A percentile compares a stretch with the other conserved stretches of the same genome.
Conservation (phyloP, 2,113 vertebrate genomes). For the Halcyon malimbica region DNA sequence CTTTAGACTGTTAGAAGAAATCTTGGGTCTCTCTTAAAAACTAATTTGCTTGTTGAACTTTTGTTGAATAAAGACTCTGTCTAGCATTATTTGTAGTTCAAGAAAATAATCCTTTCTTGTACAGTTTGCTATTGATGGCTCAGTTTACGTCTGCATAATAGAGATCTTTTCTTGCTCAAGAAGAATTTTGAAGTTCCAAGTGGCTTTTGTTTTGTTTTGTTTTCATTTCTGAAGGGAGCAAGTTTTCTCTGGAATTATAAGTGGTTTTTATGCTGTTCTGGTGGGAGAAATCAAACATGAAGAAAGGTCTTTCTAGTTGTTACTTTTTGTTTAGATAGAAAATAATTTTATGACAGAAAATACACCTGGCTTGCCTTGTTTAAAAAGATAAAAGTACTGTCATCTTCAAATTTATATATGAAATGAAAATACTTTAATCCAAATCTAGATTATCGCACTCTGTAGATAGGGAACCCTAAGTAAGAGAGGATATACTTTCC, state of each 20-base stretch:
- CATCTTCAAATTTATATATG: background rate
- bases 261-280: background rate
- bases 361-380: background rate
- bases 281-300: background rate
- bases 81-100: background rate
- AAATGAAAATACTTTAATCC: background rate
- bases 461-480: background rate
- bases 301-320: background rate
- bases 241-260: background rate
- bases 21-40: background rate
- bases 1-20: background rate
- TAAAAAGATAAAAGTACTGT: background rate
- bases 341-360: background rate
- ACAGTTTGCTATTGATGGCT: background rate
- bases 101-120: background rate
- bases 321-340: background rate
- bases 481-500: background rate
- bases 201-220: background rate
- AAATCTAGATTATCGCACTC: background rate
- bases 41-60: background rate
- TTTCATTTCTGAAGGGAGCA: background rate
- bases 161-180: background rate
- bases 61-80: background rate
- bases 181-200: background rate
- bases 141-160: background rate